phyloP scores from a whole-genome alignment of 2,888 invertebrate species.

The Drosophila aldrichi region DNA sequence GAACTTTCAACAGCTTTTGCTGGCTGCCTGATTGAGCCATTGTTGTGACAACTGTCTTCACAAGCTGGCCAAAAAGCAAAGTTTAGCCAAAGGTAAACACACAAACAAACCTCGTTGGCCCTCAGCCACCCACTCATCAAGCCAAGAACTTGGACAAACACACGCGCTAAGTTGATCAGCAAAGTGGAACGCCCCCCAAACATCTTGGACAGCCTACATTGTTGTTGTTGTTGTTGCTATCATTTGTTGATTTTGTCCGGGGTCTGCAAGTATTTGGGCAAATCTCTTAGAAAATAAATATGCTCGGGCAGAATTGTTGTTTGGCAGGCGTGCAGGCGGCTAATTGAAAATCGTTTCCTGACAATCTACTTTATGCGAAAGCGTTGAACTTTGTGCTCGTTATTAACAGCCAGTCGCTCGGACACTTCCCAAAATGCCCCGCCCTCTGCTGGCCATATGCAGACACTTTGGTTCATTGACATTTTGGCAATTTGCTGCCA shows the following conservation, averaged over 20 bases:
- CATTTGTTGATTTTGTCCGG: slow-evolving; percentile 31
- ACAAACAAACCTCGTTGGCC: slow-evolving; percentile 6
- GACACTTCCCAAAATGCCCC: not conserved
- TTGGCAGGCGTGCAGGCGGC: slow-evolving; percentile 35
- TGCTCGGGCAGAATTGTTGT: slow-evolving; percentile 36
- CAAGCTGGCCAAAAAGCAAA: slow-evolving; percentile 39
- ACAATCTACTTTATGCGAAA: slow-evolving; percentile 43
- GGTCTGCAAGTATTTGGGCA: slow-evolving; percentile 44
- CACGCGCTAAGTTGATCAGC: slow-evolving; percentile 56
- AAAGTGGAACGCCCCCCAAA: slow-evolving; percentile 18
- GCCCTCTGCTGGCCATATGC: slow-evolving; percentile 45
- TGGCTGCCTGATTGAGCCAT: slow-evolving; percentile 46
- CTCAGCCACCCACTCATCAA: slow-evolving; percentile 6
- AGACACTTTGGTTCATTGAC: slow-evolving; percentile 76
- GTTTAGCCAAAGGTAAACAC: slow-evolving; percentile 51
- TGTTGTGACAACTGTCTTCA: slow-evolving; percentile 43
- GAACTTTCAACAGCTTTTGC: slow-evolving; percentile 19
- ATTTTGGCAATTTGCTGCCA: slow-evolving; percentile 76
- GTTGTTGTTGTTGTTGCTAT: slow-evolving; percentile 23
- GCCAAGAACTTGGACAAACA: slow-evolving; percentile 49
- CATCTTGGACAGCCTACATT: not conserved
- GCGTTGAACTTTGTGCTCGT: slow-evolving; percentile 74
- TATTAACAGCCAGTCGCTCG: slow-evolving; percentile 37
- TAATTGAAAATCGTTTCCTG: slow-evolving; percentile 68
- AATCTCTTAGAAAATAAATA: slow-evolving; percentile 53